phyloP scores from a whole-genome alignment of 2,888 invertebrate genomes.

The Drosophila algonquin region DNA sequence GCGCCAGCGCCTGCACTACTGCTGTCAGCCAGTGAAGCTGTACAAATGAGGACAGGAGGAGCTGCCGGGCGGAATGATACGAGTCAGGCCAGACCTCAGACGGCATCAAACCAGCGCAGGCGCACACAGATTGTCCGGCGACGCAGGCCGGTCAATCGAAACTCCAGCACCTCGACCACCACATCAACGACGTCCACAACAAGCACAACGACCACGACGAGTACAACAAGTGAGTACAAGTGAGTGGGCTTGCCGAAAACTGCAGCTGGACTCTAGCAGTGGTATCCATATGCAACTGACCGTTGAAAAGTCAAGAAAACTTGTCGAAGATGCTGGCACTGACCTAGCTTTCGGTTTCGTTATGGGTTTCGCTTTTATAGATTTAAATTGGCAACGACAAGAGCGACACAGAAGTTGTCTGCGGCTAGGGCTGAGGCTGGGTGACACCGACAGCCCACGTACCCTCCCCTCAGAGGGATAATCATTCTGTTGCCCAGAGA shows the following conservation, averaged over 20 bases:
- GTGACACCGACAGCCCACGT: not conserved
- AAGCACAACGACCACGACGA: constrained; percentile 48
- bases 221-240: constrained; percentile 69
- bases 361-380: constrained; percentile 25
- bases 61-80: constrained; percentile 14
- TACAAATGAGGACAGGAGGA: constrained; percentile 17
- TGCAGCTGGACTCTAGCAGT: constrained; percentile 36
- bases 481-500: constrained; percentile 1
- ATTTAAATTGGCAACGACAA: constrained; percentile 56
- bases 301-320: constrained; percentile 50
- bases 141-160: constrained; percentile 50
- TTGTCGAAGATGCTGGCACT: constrained; percentile 65
- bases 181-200: constrained; percentile 52
- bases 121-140: constrained; percentile 61
- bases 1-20: constrained; percentile 14
- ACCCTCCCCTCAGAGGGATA: constrained; percentile 25
- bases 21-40: constrained; percentile 27
- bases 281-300: constrained; percentile 42
- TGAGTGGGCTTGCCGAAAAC: constrained; percentile 47
- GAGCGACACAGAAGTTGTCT: constrained; percentile 38
- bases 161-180: constrained; percentile 36
- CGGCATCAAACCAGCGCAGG: constrained; percentile 51
- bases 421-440: not conserved
- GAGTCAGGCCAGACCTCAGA: constrained; percentile 4
- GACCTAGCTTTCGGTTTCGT: constrained; percentile 65